Evolutionary conservation across 1,140 invertebrate species (phyloP).

Genomic region (Dreissena rostriformis): DNA sequence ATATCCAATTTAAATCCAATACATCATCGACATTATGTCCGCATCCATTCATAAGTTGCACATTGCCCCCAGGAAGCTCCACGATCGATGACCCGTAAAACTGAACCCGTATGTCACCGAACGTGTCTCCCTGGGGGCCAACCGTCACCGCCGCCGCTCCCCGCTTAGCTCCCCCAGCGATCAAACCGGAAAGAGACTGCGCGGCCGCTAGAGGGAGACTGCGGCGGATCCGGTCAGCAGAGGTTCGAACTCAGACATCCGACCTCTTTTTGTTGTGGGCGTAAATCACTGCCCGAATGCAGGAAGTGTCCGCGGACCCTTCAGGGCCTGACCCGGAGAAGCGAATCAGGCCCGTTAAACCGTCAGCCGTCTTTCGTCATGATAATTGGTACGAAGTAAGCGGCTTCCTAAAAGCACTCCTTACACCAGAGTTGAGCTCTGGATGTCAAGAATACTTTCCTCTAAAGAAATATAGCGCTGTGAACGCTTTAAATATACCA

Average conservation of each 20-base stretch:
- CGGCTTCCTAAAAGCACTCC: slow-evolving; percentile 21
- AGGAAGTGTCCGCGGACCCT: slow-evolving; percentile 48
- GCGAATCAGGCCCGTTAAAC: slow-evolving; percentile 35
- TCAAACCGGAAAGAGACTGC: slow-evolving; percentile 22
- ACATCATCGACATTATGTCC: too few relatives aligned
- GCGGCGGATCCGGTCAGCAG: not conserved
- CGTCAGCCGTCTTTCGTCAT: not conserved
- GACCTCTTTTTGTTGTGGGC: slow-evolving; percentile 18
- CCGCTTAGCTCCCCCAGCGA: slow-evolving; percentile 21
- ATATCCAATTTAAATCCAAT: too few relatives aligned
- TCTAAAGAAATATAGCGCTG: too few relatives aligned
- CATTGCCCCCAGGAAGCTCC: slow-evolving; percentile 2
- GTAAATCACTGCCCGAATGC: slow-evolving; percentile 55
- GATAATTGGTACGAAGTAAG: slow-evolving; percentile 52
- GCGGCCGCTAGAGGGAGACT: slow-evolving; percentile 47
- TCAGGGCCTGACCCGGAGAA: slow-evolving; percentile 43
- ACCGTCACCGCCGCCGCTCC: slow-evolving; percentile 23
- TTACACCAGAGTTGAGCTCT: not conserved
- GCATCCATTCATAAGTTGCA: too few relatives aligned
- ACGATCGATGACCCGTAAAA: slow-evolving; percentile 19
- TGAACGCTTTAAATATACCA: too few relatives aligned
- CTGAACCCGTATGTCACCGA: slow-evolving; percentile 4
- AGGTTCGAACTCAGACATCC: slow-evolving; percentile 38
- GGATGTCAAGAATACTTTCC: too few relatives aligned
- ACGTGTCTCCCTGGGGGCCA: slow-evolving; percentile 38